These are phyloP conservation scores for Smittia aterrima DNA, from an alignment of 2,888 invertebrate species.

Conservation along the genomic window DNA sequence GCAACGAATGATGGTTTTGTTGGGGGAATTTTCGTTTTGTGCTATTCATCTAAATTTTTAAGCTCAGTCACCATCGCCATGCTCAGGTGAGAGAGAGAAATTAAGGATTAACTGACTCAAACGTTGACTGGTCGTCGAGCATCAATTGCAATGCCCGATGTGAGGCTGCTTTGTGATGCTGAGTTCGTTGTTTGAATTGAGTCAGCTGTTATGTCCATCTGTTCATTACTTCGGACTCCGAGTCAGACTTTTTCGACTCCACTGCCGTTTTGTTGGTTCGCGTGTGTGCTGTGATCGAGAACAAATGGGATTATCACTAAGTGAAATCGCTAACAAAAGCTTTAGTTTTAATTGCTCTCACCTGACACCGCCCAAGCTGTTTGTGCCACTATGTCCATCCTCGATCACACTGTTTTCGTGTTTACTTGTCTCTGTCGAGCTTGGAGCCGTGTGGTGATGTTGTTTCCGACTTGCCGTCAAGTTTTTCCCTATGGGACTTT, in stretches of 20 bases:
- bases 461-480: slow-evolving; percentile 50
- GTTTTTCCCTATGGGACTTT: slow-evolving; percentile 49
- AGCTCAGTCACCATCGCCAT: too few species aligned
- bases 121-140: slow-evolving; percentile 31
- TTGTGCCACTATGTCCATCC: slow-evolving; percentile 45
- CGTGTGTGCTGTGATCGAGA: neutral
- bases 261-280: neutral
- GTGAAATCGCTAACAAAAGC: neutral
- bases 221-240: neutral
- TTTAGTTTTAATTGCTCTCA: slow-evolving; percentile 29
- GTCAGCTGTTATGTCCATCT: neutral
- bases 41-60: too few species aligned
- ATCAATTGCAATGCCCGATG: slow-evolving; percentile 16
- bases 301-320: slow-evolving; percentile 16
- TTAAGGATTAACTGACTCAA: neutral
- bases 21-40: neutral
- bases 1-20: slow-evolving; percentile 27
- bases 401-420: slow-evolving; percentile 44
- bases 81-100: neutral
- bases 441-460: slow-evolving; percentile 43
- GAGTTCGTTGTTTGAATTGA: slow-evolving; percentile 7
- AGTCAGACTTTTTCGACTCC: slow-evolving; percentile 7
- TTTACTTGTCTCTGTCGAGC: slow-evolving; percentile 31
- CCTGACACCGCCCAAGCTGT: slow-evolving; percentile 20
- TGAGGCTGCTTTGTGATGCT: neutral